phyloP scores from a whole-genome alignment of 2,113 vertebrate genomes.

The Axis porcinus region DNA sequence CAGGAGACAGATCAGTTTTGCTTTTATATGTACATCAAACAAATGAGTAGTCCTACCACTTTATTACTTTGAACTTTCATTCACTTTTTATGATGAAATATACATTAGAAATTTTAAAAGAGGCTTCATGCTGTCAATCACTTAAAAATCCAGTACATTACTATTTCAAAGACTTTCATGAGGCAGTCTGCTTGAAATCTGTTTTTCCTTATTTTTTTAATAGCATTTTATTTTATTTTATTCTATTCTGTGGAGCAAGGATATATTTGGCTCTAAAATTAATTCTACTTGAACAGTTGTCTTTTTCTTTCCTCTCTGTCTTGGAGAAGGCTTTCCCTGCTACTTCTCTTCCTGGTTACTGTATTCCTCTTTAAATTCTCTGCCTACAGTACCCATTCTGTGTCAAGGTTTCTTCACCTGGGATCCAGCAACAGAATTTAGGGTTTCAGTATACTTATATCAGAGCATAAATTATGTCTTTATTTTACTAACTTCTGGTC shows the following conservation, averaged over 20 bases:
- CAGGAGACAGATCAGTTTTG: not conserved
- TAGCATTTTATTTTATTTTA: conserved; percentile 55
- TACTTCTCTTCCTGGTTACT: not conserved
- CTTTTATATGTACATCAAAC: conserved; percentile 23
- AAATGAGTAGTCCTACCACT: not conserved
- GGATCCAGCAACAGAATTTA: not conserved
- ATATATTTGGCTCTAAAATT: conserved; percentile 34
- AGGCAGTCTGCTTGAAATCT: conserved; percentile 41
- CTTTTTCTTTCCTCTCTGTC: not conserved
- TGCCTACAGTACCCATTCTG: not conserved
- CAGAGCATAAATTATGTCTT: not conserved
- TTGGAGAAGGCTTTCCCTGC: not conserved
- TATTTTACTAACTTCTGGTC: not conserved
- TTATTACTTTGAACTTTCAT: conserved; percentile 30
- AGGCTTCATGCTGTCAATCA: not conserved
- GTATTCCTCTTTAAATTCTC: not conserved
- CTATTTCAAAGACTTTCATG: conserved; percentile 15
- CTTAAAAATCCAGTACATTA: conserved; percentile 31
- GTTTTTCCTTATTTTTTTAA: conserved; percentile 43
- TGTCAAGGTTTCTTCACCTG: not conserved
- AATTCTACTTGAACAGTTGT: conserved; percentile 23
- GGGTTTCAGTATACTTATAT: not conserved
- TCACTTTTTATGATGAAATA: conserved; percentile 52
- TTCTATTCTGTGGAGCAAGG: conserved; percentile 21
- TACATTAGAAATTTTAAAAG: conserved; percentile 34